Base-by-base conservation (phyloP, 2,888 invertebrate genomes). In the Ectemnius continuus region DNA sequence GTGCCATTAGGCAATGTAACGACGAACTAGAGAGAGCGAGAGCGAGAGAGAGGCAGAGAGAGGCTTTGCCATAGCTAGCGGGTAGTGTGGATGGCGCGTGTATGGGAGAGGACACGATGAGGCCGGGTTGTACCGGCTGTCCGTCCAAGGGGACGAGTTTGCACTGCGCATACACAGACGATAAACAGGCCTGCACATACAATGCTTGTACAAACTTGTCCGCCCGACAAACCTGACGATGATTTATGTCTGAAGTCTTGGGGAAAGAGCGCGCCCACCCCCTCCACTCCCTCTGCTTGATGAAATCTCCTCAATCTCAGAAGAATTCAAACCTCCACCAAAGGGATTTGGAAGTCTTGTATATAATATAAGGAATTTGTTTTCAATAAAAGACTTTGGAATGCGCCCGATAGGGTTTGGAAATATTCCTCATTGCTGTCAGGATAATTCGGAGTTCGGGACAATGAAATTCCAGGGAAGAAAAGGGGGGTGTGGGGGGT, bases 141-240 rank as follows among this genome's bases (percentile, higher is more conserved):
- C 60, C 65, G 67, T 48, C 63, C 46, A 64, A 67, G 70, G 60
- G 67, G 64, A 26, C 23, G 75, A 74, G 77, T 83, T 83, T 83
- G 83, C 81, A 64, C 72, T 68, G 72, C 68, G 76, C 73, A 78
- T 76, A 83, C 80, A 77, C 75, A 80, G 84, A 83, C 82, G 83
- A 83, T 83, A 83, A 83, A 83, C 83, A 83, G 73, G 76, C 63
- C 66, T 52, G 67, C 79, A 69, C 71, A 69, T 66, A 66, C 68
- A 71, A 75, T 61, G 77, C 75, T 75, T 81, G 74, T 81, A 83
- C 76, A 83, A 81, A 83, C 83, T 79, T 79, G 79, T 81, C 81
- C 69, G 59, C 66, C 66, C 67, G 80, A 68, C 74, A 72, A 66
- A 74, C 68, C 70, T 68, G 80, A 82, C 78, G 78, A 79, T 82